Evolutionary conservation across 2,797 vertebrate species (phyloP), one percentile per base, ranked within the genome.

Genomic region (Cirrhinus molitorella): DNA sequence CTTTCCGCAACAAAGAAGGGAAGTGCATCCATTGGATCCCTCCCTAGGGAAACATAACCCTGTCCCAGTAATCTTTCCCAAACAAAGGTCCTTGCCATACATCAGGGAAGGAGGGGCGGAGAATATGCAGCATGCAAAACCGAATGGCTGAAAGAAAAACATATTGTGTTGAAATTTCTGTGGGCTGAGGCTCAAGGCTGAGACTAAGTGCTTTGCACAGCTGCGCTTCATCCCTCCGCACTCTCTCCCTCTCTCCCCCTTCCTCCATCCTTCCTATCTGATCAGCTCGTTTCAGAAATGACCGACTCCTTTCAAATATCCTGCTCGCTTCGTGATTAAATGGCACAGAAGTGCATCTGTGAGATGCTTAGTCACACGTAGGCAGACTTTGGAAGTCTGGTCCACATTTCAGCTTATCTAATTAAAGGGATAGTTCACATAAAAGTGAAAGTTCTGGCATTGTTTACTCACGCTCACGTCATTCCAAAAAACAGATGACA

Each of bases 1-100:
- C 93, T 93, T 92, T 92, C 93, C 90, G 92, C 92, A 93, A 92
- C 92, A 89, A 93, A 93, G 92, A 95, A 92, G 93, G 94, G 93
- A 94, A 95, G 94, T 95, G 94, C 94, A 94, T 94, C 94, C 93
- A 94, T 93, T 90, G 92, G 94, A 94, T 94, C 90, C 93, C 94
- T 95, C 94, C 94, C 94, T 92, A 92, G 93, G 94, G 94, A 95
- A 95, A 95, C 94, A 95, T 95, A 95, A 95, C 93, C 93, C 92
- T 93, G 93, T 95, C 94, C 94, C 92, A 92, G 94, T 95, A 95
- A 95, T 95, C 93, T 94, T 91, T 92, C 93, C 82, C 94, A 94
- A 95, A 95, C 95, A 96, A 94, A 94, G 93, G 93, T 92, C 92
- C 94, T 91, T 92, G 92, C 89, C 90, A 92, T 91, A 92, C 92